Percentiles rank a stretch among this genome's conserved stretches.
phyloP scores from a whole-genome alignment of 2,888 invertebrate genomes.

The Protodeltote pygarga region DNA sequence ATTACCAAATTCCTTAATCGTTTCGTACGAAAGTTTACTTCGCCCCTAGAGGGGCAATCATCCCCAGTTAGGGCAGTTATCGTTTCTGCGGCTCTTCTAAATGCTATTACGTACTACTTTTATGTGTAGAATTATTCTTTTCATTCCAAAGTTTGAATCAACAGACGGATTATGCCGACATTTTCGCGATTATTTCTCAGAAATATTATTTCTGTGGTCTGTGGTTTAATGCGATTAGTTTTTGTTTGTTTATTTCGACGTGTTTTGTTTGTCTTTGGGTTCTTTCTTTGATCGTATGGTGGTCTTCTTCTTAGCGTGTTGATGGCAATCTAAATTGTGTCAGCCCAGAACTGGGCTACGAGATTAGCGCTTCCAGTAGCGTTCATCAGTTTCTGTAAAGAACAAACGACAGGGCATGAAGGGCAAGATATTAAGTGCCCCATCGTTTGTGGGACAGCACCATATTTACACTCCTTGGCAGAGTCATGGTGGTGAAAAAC shows the following conservation, averaged over 20 bases:
- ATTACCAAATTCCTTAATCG: slow-evolving; percentile 57
- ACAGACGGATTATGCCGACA: slow-evolving; percentile 44
- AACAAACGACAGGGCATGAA: too few species aligned
- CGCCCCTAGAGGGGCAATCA: slow-evolving; percentile 54
- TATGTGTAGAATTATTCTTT: slow-evolving; percentile 48
- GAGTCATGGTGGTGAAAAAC: too few species aligned
- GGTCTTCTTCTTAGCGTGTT: too few species aligned
- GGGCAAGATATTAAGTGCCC: too few species aligned
- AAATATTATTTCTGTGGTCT: slow-evolving; percentile 33
- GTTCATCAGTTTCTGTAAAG: too few species aligned
- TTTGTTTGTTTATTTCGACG: slow-evolving; percentile 9
- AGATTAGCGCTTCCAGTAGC: too few species aligned
- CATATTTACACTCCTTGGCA: too few species aligned
- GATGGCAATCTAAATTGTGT: too few species aligned
- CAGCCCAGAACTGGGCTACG: too few species aligned
- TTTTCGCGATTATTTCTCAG: slow-evolving; percentile 26
- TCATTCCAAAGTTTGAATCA: slow-evolving; percentile 40
- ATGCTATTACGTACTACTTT: slow-evolving; percentile 52
- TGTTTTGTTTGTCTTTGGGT: background rate
- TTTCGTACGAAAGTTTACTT: slow-evolving; percentile 42
- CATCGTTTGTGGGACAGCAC: too few species aligned
- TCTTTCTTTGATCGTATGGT: background rate
- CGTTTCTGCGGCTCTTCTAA: slow-evolving; percentile 47
- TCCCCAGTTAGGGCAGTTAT: slow-evolving; percentile 54
- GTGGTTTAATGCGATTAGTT: slow-evolving; percentile 33